Conservation (phyloP, 2,888 invertebrate species). For the Itoplectis maculator region DNA sequence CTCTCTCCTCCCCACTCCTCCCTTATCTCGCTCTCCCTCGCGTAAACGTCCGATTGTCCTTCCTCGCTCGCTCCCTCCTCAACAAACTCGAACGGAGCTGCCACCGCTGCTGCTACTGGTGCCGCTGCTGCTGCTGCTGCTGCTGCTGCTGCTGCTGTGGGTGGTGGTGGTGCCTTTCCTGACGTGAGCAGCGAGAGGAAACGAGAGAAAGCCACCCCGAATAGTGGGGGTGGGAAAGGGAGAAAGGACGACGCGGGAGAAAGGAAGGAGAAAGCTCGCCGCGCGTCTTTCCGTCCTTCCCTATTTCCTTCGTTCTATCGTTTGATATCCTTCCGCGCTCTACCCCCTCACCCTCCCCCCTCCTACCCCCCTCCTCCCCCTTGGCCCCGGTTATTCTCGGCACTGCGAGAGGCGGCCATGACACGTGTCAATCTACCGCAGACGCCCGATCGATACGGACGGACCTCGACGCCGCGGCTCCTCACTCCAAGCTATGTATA, state of each 20-base stretch:
- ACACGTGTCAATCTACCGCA: slow-evolving; percentile 85
- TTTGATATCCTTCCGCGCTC: slow-evolving; percentile 63
- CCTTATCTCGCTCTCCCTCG: slow-evolving; percentile 51
- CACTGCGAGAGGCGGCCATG: slow-evolving; percentile 82
- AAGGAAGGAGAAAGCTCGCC: slow-evolving; percentile 51
- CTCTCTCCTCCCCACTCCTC: slow-evolving; percentile 37
- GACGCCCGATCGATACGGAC: slow-evolving; percentile 84
- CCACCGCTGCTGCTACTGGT: slow-evolving; percentile 60
- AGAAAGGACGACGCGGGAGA: background rate
- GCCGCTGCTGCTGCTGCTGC: slow-evolving; percentile 59
- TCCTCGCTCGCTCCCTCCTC: slow-evolving; percentile 62
- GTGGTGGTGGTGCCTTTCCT: slow-evolving; percentile 57
- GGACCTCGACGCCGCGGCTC: slow-evolving; percentile 80
- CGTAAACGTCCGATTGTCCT: slow-evolving; percentile 64
- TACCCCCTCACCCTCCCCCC: slow-evolving; percentile 62
- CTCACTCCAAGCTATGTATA: slow-evolving; percentile 32
- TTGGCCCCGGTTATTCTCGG: slow-evolving; percentile 62
- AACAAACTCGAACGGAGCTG: slow-evolving; percentile 61
- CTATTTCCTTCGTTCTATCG: slow-evolving; percentile 63
- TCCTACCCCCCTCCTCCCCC: too few relatives aligned
- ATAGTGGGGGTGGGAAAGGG: slow-evolving; percentile 21
- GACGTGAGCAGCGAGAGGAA: slow-evolving; percentile 56
- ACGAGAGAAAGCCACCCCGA: slow-evolving; percentile 37
- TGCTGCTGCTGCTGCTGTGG: slow-evolving; percentile 59
- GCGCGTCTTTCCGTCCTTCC: slow-evolving; percentile 56